A percentile compares a stretch with the other conserved stretches of the same genome.
Conservation (phyloP, 2,797 vertebrate genomes). For the Galagoides demidoff region DNA sequence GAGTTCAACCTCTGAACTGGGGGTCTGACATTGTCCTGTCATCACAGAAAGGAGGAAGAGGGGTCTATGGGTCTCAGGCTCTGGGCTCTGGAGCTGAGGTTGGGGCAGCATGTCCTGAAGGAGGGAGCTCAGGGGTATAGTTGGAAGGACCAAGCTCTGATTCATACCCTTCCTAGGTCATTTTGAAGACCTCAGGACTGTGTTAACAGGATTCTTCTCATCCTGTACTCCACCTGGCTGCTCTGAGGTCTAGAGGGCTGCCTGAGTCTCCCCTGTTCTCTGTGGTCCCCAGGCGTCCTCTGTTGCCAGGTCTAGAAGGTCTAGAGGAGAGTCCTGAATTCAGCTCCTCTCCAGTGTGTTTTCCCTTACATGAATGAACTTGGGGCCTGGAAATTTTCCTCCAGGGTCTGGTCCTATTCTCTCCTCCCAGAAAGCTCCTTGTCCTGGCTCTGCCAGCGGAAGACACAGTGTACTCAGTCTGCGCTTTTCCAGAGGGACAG, state of each 20-base stretch:
- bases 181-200: not conserved
- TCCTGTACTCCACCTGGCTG: not conserved
- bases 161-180: not conserved
- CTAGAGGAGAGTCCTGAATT: not conserved
- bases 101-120: not conserved
- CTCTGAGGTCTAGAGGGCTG: constrained; percentile 5
- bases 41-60: not conserved
- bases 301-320: not conserved
- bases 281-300: not conserved
- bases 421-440: not conserved
- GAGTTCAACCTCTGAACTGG: not conserved
- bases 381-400: not conserved
- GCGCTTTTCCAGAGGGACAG: not conserved
- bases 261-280: not conserved
- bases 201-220: not conserved
- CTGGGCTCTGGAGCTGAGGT: not conserved
- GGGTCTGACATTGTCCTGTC: not conserved
- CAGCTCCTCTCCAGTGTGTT: not conserved
- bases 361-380: not conserved
- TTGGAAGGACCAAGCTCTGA: not conserved
- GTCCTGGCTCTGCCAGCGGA: not conserved
- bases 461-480: not conserved
- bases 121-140: not conserved
- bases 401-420: not conserved
- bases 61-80: not conserved